These are phyloP conservation scores for Solen grandis DNA, from an alignment of 1,140 invertebrate genomes.

Conservation along the genomic window DNA sequence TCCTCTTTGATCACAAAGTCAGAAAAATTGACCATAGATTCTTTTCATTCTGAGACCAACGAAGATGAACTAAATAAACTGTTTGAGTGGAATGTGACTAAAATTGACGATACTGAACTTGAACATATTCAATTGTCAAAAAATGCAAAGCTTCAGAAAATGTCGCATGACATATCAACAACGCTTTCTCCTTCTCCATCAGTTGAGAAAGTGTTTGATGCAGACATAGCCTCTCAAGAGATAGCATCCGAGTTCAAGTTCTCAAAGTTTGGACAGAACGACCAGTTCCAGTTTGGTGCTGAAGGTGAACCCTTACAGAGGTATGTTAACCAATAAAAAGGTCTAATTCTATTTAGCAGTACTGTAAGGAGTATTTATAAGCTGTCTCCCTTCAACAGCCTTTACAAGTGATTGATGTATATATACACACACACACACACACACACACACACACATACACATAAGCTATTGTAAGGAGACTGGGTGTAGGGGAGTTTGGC, in stretches of 20 bases:
- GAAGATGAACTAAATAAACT: slow-evolving; percentile 45
- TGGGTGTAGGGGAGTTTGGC: too few relatives aligned
- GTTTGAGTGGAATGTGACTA: slow-evolving; percentile 55
- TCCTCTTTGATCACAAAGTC: slow-evolving; percentile 68
- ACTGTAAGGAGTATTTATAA: neutral
- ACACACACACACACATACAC: neutral
- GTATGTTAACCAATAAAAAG: slow-evolving; percentile 31
- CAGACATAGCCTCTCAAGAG: slow-evolving; percentile 53
- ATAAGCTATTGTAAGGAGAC: too few relatives aligned
- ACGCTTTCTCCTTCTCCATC: slow-evolving; percentile 59
- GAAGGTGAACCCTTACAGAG: slow-evolving; percentile 47
- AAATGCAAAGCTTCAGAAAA: slow-evolving; percentile 39
- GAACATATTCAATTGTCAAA: slow-evolving; percentile 20
- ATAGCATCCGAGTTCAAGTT: slow-evolving; percentile 63
- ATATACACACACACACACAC: neutral
- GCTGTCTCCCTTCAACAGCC: neutral
- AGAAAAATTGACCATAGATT: slow-evolving; percentile 64
- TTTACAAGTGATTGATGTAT: neutral
- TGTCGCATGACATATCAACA: slow-evolving; percentile 56
- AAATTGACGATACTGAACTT: slow-evolving; percentile 32
- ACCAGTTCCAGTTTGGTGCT: slow-evolving; percentile 52
- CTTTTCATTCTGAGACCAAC: slow-evolving; percentile 47
- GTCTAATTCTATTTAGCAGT: slow-evolving; percentile 28
- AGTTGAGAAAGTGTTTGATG: slow-evolving; percentile 61
- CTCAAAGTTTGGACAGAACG: slow-evolving; percentile 66